Evolutionary conservation across 2,797 vertebrate species (phyloP).

Genomic region (Carapus acus): DNA sequence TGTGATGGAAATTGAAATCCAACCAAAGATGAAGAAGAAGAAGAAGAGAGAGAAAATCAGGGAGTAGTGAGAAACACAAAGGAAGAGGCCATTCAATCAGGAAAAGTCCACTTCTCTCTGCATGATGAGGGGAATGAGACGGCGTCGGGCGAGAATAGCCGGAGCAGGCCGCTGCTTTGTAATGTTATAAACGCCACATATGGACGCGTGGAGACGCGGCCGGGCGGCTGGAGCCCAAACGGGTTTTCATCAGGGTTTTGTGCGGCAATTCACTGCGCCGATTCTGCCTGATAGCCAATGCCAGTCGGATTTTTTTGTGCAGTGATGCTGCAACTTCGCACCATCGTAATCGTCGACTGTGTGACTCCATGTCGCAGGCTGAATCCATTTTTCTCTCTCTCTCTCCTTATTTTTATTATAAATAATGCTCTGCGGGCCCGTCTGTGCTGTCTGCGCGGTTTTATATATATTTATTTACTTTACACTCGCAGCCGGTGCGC

Average conservation of each 20-base stretch:
- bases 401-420: too few relatives aligned
- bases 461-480: too few relatives aligned
- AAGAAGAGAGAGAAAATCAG: constrained; percentile 31
- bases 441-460: too few relatives aligned
- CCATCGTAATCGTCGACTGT: too few relatives aligned
- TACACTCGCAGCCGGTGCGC: too few relatives aligned
- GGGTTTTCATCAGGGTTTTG: not conserved
- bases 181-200: not conserved
- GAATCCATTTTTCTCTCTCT: too few relatives aligned
- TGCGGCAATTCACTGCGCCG: not conserved
- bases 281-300: too few relatives aligned
- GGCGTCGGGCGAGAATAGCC: constrained; percentile 7
- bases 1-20: constrained; percentile 58
- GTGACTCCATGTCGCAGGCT: too few relatives aligned
- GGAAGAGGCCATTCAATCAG: constrained; percentile 32
- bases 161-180: not conserved
- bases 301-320: not conserved
- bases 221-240: not conserved
- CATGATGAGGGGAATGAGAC: constrained; percentile 1
- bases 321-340: too few relatives aligned
- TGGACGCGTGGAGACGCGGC: not conserved
- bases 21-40: constrained; percentile 7
- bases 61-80: constrained; percentile 37
- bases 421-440: too few relatives aligned
- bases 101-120: constrained; percentile 4